Evolutionary conservation across 2,797 vertebrate species (phyloP).

Genomic region (Arremon aurantiirostris): DNA sequence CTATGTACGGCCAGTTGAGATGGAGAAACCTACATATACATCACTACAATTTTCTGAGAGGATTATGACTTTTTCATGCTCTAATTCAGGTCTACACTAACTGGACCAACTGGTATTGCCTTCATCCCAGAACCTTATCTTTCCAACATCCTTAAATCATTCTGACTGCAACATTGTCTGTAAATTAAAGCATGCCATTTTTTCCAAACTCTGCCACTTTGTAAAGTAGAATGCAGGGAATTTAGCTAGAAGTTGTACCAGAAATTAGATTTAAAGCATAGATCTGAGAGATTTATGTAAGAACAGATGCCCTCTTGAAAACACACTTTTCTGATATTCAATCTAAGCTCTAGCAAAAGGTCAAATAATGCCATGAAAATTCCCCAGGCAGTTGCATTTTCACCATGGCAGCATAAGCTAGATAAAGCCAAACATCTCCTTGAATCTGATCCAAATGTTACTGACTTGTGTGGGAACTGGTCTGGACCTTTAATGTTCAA

Average conservation of each 20-base stretch:
- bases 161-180: not conserved
- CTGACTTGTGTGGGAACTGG: not conserved
- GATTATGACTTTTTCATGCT: not conserved
- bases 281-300: not conserved
- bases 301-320: not conserved
- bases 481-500: not conserved
- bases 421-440: slow-evolving; percentile 14
- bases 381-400: not conserved
- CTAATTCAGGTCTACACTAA: not conserved
- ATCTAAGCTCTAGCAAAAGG: not conserved
- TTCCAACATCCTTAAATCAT: not conserved
- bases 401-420: slow-evolving; percentile 3
- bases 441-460: not conserved
- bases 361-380: slow-evolving; percentile 12
- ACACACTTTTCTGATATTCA: not conserved
- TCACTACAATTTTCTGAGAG: not conserved
- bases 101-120: not conserved
- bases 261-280: not conserved
- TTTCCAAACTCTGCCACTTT: not conserved
- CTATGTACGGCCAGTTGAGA: not conserved
- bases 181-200: not conserved
- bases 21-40: not conserved
- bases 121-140: not conserved
- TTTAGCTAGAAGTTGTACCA: not conserved
- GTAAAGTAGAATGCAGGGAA: not conserved